A percentile compares a stretch with the other conserved stretches of the same genome.
Conservation (phyloP, 2,797 vertebrate species). For the Acanthornis magna region DNA sequence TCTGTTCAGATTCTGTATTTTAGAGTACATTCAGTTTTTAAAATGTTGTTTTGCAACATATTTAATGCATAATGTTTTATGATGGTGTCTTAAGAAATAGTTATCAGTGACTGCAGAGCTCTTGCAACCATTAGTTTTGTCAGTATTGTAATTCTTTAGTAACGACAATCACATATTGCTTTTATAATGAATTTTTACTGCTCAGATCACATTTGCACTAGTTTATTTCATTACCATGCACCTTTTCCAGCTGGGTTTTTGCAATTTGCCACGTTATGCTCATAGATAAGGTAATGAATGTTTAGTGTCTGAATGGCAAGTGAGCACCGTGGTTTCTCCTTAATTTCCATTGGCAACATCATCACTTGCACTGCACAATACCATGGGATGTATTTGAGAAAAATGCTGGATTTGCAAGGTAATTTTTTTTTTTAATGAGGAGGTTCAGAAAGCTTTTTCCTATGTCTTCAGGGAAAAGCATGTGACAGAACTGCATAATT, state of each 20-base stretch:
- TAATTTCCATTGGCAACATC: not conserved
- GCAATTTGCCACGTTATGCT: not conserved
- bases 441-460: not conserved
- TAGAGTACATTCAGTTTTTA: not conserved
- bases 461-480: not conserved
- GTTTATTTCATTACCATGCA: not conserved
- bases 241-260: not conserved
- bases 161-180: not conserved
- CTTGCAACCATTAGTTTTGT: not conserved
- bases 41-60: not conserved
- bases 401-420: not conserved
- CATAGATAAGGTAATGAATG: not conserved
- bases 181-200: slow-evolving; percentile 20
- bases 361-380: not conserved
- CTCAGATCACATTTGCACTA: not conserved
- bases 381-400: not conserved
- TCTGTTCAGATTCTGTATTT: not conserved
- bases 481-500: not conserved
- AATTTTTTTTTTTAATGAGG: not conserved
- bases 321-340: not conserved
- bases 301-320: not conserved
- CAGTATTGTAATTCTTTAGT: not conserved
- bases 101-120: not conserved
- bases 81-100: not conserved
- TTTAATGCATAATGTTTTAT: not conserved